A percentile compares a stretch with the other conserved stretches of the same genome.
phyloP scores from a whole-genome alignment of 2,888 invertebrate species.

The Entomobrya proxima region DNA sequence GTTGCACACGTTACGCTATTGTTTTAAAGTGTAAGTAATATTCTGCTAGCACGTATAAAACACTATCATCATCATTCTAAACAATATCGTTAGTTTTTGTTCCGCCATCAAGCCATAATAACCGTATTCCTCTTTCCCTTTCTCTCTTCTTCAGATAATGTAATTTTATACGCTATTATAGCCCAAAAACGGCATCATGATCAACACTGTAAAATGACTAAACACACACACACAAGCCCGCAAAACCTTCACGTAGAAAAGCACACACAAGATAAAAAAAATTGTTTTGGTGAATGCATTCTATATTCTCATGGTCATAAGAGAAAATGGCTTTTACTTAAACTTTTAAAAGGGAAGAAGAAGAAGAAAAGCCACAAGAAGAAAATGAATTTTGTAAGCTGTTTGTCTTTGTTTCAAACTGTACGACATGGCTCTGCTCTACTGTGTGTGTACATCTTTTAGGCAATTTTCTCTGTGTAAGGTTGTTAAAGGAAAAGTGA shows the following conservation, averaged over 20 bases:
- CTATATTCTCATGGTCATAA: too few relatives aligned
- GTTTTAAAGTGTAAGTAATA: too few relatives aligned
- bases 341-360: background rate
- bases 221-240: background rate
- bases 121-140: background rate
- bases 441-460: background rate
- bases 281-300: too few relatives aligned
- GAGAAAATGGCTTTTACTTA: constrained; percentile 22
- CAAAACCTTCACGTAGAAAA: background rate
- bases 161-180: background rate
- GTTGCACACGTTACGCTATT: too few relatives aligned
- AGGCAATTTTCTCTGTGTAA: background rate
- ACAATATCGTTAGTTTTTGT: background rate
- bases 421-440: background rate
- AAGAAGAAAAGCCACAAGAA: background rate
- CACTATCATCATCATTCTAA: too few relatives aligned
- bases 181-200: background rate
- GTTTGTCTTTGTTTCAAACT: background rate
- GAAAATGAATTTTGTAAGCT: background rate
- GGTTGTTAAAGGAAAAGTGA: constrained; percentile 43
- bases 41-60: too few relatives aligned
- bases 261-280: too few relatives aligned
- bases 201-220: background rate
- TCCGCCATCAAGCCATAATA: background rate
- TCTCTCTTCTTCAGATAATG: background rate